A percentile compares a stretch with the other conserved stretches of the same genome.
Evolutionary conservation across 2,113 vertebrate species (phyloP).

Genomic region (Alaudala cheleensis): DNA sequence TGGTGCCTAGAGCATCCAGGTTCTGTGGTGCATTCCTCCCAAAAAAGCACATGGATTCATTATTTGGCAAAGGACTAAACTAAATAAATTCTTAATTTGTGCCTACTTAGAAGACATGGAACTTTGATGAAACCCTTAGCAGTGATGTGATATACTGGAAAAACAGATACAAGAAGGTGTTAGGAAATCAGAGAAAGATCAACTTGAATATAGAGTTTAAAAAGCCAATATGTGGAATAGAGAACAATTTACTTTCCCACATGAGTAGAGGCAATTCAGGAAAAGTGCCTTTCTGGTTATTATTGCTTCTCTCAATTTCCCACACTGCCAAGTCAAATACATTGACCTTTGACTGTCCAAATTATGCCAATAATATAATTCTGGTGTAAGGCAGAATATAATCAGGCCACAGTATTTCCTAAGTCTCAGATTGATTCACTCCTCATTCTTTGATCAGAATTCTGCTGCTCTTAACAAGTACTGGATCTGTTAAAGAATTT

Average conservation of each 20-base stretch:
- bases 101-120: neutral
- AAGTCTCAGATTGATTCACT: neutral
- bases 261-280: neutral
- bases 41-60: neutral
- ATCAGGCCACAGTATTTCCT: neutral
- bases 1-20: neutral
- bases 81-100: neutral
- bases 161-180: neutral
- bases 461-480: neutral
- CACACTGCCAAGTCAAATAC: neutral
- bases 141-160: neutral
- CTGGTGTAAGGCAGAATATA: neutral
- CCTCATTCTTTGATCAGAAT: neutral
- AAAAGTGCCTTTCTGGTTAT: neutral
- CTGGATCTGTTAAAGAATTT: neutral
- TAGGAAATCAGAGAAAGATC: neutral
- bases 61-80: neutral
- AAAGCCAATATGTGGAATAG: neutral
- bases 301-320: neutral
- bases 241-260: neutral
- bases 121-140: neutral
- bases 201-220: neutral
- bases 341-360: neutral
- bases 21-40: neutral
- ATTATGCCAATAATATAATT: neutral